A percentile compares a stretch with the other conserved stretches of the same genome.
phyloP scores from a whole-genome alignment of 2,888 invertebrate genomes.

The Acrobasis repandana region DNA sequence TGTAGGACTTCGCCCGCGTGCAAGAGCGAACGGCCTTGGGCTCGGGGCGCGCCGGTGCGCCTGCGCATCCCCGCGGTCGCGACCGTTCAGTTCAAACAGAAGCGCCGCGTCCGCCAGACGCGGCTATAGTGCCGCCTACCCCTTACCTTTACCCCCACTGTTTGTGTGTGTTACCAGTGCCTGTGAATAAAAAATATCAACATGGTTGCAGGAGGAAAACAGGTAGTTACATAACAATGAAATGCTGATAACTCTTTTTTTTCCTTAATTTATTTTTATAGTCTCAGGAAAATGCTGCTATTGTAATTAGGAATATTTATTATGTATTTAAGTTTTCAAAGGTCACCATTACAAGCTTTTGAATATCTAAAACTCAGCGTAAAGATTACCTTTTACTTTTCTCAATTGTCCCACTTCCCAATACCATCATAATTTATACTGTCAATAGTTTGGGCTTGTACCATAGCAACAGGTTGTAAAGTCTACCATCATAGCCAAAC shows the following conservation, averaged over 20 bases:
- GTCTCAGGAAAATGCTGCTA: slow-evolving; percentile 2
- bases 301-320: slow-evolving; percentile 12
- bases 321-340: not conserved
- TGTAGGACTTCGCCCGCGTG: slow-evolving; percentile 22
- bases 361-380: not conserved
- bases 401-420: not conserved
- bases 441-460: slow-evolving; percentile 8
- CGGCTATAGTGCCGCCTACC: slow-evolving; percentile 62
- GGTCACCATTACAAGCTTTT: not conserved
- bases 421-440: not conserved
- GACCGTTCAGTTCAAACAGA: slow-evolving; percentile 73
- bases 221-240: slow-evolving; percentile 58
- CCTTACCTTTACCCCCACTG: slow-evolving; percentile 38
- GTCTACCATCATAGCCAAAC: slow-evolving; percentile 38
- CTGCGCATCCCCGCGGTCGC: slow-evolving; percentile 44
- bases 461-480: slow-evolving; percentile 53
- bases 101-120: slow-evolving; percentile 80
- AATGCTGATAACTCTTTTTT: slow-evolving; percentile 4
- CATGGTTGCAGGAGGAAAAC: slow-evolving; percentile 82
- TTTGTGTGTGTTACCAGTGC: slow-evolving; percentile 65
- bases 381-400: slow-evolving; percentile 11
- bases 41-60: slow-evolving; percentile 37
- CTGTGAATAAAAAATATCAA: slow-evolving; percentile 55
- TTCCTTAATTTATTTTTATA: no score
- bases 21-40: slow-evolving; percentile 41